Percentiles rank a stretch among this genome's conserved stretches.
Evolutionary conservation across 2,888 invertebrate species (phyloP).

Genomic region (Scelioninae gen. 2): DNA sequence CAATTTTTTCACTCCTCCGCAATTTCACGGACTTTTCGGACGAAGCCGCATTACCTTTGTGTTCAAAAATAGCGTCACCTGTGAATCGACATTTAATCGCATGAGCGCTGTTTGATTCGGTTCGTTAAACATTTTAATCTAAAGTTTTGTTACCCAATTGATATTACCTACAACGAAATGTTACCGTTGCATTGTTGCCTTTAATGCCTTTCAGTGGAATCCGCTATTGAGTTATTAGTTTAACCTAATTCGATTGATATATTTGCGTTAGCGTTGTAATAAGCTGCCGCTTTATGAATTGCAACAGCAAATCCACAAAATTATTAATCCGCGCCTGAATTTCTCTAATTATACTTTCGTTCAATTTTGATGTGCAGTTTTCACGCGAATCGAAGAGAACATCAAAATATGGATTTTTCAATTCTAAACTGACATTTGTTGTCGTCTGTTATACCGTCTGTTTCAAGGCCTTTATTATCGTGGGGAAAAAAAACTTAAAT

Average conservation of each 20-base stretch:
- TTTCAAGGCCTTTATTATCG: no score
- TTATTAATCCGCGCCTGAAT: slow-evolving; percentile 10
- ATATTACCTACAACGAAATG: slow-evolving; percentile 19
- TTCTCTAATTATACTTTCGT: slow-evolving; percentile 12
- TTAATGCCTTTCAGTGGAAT: slow-evolving; percentile 32
- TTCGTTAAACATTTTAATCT: slow-evolving; percentile 39
- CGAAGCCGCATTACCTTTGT: background rate
- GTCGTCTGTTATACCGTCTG: no score
- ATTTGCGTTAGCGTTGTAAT: slow-evolving; percentile 25
- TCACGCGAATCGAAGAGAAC: background rate
- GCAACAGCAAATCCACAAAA: slow-evolving; percentile 20
- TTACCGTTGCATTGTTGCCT: slow-evolving; percentile 17
- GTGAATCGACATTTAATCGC: slow-evolving; percentile 19
- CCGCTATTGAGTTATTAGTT: slow-evolving; percentile 34
- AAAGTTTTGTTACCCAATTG: slow-evolving; percentile 29
- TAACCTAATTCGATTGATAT: slow-evolving; percentile 34
- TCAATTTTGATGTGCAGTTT: slow-evolving; percentile 2
- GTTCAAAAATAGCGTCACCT: slow-evolving; percentile 6
- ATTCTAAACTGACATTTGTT: no score
- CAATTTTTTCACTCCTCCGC: no score
- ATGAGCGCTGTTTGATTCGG: slow-evolving; percentile 8
- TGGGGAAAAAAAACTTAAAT: no score
- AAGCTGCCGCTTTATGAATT: slow-evolving; percentile 14
- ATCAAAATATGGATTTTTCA: no score
- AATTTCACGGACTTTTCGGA: background rate